Percentiles rank a stretch among this genome's conserved stretches.
These are phyloP conservation scores for Eidolon helvum DNA, from an alignment of 2,113 vertebrate species.

Conservation along the genomic window DNA sequence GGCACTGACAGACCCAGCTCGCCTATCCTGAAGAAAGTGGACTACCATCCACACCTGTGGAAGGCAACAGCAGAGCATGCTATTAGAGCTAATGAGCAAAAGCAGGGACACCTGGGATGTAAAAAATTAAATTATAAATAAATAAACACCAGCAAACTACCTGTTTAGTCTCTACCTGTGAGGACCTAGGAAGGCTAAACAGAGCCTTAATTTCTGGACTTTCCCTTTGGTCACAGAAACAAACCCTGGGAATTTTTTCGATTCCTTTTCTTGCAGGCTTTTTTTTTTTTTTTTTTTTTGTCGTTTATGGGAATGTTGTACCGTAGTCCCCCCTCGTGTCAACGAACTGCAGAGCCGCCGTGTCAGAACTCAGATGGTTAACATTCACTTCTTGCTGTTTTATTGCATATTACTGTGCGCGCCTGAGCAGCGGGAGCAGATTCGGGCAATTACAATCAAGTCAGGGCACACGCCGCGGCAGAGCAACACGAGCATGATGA, in stretches of 20 bases:
- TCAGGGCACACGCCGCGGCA: constrained; percentile 99
- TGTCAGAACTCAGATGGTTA: constrained; percentile 92
- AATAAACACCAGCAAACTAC: constrained; percentile 25
- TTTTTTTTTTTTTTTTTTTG: not conserved
- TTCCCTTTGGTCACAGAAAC: constrained; percentile 29
- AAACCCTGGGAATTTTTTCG: constrained; percentile 61
- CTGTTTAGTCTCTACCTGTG: constrained; percentile 46
- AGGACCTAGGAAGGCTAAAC: not conserved
- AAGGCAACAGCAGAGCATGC: not conserved
- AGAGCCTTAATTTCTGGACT: constrained; percentile 3
- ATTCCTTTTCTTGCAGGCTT: constrained; percentile 48
- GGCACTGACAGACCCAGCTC: not conserved
- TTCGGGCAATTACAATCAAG: constrained; percentile 99
- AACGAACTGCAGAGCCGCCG: constrained; percentile 85
- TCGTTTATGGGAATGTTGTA: no score
- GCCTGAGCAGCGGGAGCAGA: constrained; percentile 98
- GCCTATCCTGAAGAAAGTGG: not conserved
- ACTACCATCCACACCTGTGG: constrained; percentile 14
- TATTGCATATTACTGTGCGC: constrained; percentile 96
- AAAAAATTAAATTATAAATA: constrained; percentile 5
- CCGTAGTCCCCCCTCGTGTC: no score
- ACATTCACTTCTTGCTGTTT: constrained; percentile 95
- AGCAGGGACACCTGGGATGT: constrained; percentile 33
- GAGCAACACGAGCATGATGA: constrained; percentile 97
- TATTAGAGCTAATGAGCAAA: constrained; percentile 34